Percentiles rank a stretch among this genome's conserved stretches.
Conservation (phyloP, 2,113 vertebrate species). For the Cygnus atratus region DNA sequence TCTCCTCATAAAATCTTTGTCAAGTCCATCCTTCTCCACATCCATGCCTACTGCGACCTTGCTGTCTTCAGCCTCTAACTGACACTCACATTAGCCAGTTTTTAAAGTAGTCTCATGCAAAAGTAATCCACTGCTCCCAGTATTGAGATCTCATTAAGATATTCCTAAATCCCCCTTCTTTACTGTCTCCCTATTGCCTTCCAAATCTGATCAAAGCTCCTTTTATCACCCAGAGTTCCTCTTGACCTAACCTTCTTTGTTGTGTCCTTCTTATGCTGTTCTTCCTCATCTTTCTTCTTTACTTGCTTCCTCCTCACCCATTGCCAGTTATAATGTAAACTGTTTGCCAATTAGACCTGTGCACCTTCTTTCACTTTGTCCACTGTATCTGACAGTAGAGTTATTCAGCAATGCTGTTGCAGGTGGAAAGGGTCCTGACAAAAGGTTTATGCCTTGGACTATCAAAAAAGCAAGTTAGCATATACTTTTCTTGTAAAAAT, state of each 20-base stretch:
- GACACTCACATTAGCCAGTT: constrained; percentile 70
- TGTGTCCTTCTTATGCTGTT: constrained; percentile 40
- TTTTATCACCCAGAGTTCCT: constrained; percentile 60
- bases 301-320: background rate
- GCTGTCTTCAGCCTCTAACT: constrained; percentile 65
- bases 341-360: background rate
- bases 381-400: background rate
- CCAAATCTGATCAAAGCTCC: constrained; percentile 70
- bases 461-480: background rate
- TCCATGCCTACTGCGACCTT: constrained; percentile 54
- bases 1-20: constrained; percentile 59
- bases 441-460: background rate
- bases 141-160: constrained; percentile 75
- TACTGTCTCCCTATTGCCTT: constrained; percentile 55
- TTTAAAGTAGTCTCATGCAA: constrained; percentile 68
- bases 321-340: background rate
- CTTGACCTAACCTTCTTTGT: constrained; percentile 54
- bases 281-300: constrained; percentile 20
- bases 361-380: background rate
- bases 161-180: constrained; percentile 73
- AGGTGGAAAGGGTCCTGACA: background rate
- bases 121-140: constrained; percentile 70
- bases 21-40: constrained; percentile 65
- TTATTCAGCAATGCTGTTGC: background rate
- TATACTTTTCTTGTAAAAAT: background rate